A percentile compares a stretch with the other conserved stretches of the same genome.
Evolutionary conservation across 2,113 vertebrate species (phyloP).

Genomic region (Mirza zaza): DNA sequence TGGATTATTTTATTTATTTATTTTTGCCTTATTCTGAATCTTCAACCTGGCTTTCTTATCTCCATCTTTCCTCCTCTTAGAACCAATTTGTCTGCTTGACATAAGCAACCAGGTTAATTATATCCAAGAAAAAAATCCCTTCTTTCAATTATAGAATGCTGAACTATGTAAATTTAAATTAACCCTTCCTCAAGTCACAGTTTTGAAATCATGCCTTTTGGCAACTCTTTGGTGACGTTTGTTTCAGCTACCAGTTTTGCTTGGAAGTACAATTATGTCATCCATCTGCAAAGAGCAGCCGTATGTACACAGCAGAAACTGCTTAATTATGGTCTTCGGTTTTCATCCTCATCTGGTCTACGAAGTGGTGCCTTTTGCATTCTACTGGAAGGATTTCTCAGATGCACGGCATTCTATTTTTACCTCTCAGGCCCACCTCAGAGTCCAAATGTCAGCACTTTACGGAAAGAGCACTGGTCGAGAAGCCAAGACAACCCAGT

Average conservation of each 20-base stretch:
- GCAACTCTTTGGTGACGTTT: constrained; percentile 26
- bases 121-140: constrained; percentile 21
- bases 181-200: not conserved
- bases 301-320: not conserved
- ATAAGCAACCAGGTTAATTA: constrained; percentile 48
- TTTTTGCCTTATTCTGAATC: not conserved
- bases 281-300: not conserved
- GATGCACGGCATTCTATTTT: constrained; percentile 45
- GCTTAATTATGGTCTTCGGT: not conserved
- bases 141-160: constrained; percentile 49
- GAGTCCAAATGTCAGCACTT: constrained; percentile 62
- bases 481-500: not conserved
- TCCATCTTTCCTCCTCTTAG: not conserved
- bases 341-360: not conserved
- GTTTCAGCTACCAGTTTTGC: constrained; percentile 29
- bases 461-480: constrained; percentile 23
- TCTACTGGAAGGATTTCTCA: constrained; percentile 50
- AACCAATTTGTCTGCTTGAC: constrained; percentile 13
- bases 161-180: constrained; percentile 42
- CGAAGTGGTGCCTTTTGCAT: constrained; percentile 23
- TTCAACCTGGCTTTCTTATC: not conserved
- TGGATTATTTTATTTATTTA: not conserved
- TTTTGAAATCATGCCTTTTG: not conserved
- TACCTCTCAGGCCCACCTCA: constrained; percentile 3
- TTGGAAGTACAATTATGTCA: not conserved